phyloP scores from a whole-genome alignment of 2,888 invertebrate species.

The Steinernema carpocapsae region DNA sequence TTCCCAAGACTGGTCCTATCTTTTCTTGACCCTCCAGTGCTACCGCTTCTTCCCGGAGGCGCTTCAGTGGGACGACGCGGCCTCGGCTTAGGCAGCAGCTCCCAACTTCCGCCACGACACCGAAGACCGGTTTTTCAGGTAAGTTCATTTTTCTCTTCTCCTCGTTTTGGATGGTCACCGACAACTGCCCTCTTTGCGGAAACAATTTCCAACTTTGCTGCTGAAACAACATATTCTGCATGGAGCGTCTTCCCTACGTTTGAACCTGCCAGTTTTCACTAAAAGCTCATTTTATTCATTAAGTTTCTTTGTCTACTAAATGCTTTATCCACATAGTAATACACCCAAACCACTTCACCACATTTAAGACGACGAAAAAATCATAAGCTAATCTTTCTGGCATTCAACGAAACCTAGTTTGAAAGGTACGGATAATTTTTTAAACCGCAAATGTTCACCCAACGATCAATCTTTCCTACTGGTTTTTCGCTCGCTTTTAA shows the following conservation, averaged over 20 bases:
- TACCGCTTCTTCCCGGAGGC: neutral
- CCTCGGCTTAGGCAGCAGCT: neutral
- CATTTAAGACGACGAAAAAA: too few relatives aligned
- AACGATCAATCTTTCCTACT: too few relatives aligned
- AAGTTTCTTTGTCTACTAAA: neutral
- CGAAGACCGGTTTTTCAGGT: neutral
- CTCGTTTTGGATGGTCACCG: neutral
- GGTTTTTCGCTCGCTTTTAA: too few relatives aligned
- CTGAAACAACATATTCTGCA: constrained; percentile 13
- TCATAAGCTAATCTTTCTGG: too few relatives aligned
- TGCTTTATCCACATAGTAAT: neutral
- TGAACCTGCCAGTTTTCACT: neutral
- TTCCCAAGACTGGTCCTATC: constrained; percentile 11
- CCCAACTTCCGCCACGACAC: neutral
- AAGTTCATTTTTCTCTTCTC: neutral
- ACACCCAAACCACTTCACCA: too few relatives aligned
- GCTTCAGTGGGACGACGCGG: neutral
- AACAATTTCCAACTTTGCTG: neutral
- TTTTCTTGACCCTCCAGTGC: neutral
- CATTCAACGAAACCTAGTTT: too few relatives aligned
- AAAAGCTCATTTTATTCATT: neutral
- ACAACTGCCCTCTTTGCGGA: neutral
- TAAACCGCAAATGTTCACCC: too few relatives aligned
- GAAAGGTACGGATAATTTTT: too few relatives aligned
- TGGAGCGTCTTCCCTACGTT: neutral